Percentiles rank a stretch among this genome's conserved stretches.
Evolutionary conservation across 2,888 invertebrate genomes (phyloP).

Genomic region (Chymomyza procnemis): DNA sequence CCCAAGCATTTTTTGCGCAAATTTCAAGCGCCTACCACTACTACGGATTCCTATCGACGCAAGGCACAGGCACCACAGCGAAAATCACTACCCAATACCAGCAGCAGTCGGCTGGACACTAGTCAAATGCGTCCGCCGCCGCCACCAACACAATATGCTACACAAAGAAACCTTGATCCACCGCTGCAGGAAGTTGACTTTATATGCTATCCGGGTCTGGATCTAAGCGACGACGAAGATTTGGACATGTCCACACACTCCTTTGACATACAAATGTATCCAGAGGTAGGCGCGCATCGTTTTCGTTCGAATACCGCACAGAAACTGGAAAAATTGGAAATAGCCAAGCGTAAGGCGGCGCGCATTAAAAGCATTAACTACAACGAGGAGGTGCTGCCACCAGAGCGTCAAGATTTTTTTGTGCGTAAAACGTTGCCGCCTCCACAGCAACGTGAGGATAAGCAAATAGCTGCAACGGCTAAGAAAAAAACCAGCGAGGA

Average conservation of each 20-base stretch:
- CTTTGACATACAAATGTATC: constrained; percentile 87
- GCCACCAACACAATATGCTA: constrained; percentile 15
- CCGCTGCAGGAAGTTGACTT: constrained; percentile 78
- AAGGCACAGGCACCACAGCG: constrained; percentile 26
- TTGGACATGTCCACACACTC: constrained; percentile 84
- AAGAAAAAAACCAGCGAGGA: constrained; percentile 34
- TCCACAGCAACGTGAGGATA: not conserved
- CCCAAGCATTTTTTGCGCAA: constrained; percentile 82
- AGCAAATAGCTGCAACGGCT: constrained; percentile 13
- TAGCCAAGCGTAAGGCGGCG: constrained; percentile 88
- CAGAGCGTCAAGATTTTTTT: constrained; percentile 70
- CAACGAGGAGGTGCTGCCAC: constrained; percentile 69
- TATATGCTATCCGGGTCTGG: constrained; percentile 87
- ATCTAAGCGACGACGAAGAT: constrained; percentile 89
- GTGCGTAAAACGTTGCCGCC: constrained; percentile 50
- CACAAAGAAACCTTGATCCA: constrained; percentile 63
- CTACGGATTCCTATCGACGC: constrained; percentile 40
- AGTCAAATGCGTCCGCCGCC: constrained; percentile 26
- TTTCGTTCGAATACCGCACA: constrained; percentile 93
- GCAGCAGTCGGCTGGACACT: constrained; percentile 29
- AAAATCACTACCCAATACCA: constrained; percentile 13
- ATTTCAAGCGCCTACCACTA: constrained; percentile 74
- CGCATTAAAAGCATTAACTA: constrained; percentile 82
- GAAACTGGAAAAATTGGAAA: constrained; percentile 92
- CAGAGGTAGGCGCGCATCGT: constrained; percentile 82